These are phyloP conservation scores for Oreochromis niloticus DNA, from an alignment of 2,113 vertebrate genomes.

Conservation along the genomic window DNA sequence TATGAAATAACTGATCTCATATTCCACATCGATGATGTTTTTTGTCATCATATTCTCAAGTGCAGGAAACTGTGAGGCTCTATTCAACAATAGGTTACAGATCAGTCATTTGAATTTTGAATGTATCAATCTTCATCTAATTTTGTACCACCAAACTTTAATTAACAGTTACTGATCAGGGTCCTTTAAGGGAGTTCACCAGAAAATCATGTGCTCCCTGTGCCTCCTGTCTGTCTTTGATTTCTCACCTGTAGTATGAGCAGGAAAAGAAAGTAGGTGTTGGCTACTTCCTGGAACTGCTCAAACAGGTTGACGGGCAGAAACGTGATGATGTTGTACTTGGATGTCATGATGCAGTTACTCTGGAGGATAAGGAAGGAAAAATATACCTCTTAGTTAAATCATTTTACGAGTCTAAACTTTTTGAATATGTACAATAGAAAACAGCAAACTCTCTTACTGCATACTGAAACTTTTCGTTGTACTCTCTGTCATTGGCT, in stretches of 20 bases:
- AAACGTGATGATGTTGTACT: slow-evolving; percentile 93
- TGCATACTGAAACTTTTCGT: slow-evolving; percentile 92
- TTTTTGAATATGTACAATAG: neutral
- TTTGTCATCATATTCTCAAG: neutral
- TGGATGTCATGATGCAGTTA: slow-evolving; percentile 96
- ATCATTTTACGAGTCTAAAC: neutral
- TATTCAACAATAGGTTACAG: neutral
- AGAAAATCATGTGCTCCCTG: neutral
- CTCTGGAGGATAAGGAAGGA: slow-evolving; percentile 65
- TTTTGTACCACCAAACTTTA: neutral
- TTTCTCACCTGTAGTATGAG: slow-evolving; percentile 89
- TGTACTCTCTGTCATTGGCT: slow-evolving; percentile 88
- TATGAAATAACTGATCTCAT: neutral
- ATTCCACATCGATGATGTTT: rapidly evolving
- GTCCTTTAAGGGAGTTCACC: neutral
- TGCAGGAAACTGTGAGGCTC: neutral
- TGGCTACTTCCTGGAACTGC: slow-evolving; percentile 98
- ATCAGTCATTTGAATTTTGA: neutral
- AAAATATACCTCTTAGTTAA: neutral
- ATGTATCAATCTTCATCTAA: neutral
- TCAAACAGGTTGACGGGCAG: slow-evolving; percentile 96
- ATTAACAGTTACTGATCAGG: neutral
- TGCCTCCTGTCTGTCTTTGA: neutral
- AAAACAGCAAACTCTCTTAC: slow-evolving; percentile 67
- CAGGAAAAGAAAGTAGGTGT: slow-evolving; percentile 95